Evolutionary conservation across 2,113 vertebrate genomes (phyloP), one percentile per base, ranked within the genome.

Genomic region (Centropristis striata): DNA sequence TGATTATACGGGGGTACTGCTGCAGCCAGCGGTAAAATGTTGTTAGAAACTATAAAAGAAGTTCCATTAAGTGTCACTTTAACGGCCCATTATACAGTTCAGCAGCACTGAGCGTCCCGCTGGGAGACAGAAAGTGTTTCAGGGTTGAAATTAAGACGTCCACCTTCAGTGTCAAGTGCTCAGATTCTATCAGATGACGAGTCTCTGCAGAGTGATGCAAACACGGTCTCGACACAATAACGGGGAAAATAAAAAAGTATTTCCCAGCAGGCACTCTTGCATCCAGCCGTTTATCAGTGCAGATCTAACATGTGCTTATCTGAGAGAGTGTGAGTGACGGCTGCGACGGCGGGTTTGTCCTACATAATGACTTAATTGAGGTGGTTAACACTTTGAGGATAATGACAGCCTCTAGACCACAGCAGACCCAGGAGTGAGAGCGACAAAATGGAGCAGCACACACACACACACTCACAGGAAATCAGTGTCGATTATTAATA

Each of bases 331-430:
- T 60, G 61, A 65, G 61, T 14, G 46, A 68, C 44, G 2, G 66
- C 53, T 10, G 81, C 25, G 12, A 71, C 32, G 28, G 58, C 16
- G 63, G 70, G 72, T 69, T 23, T 71, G 81, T 79, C 76, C 89
- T 78, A 72, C 80, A 74, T 88, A 90, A 92, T 90, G 85, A 86
- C 89, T 90, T 90, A 90, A 92, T 90, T 83, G 83, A 90, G 80
- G 75, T 84, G 82, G 78, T 90, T 88, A 83, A 87, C 86, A 80
- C 89, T 85, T 74, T 86, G 53, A 84, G 75, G 65, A 78, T 90
- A 92, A 90, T 87, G 78, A 92, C 75, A 78, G 84, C 71, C 86
- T 87, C 73, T 32, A 80, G 78, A 90, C 63, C 72, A 63, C 73
- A 84, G 69, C 86, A 80, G 36, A 74, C 78, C 59, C 79, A 58